A percentile compares a stretch with the other conserved stretches of the same genome.
phyloP scores from a whole-genome alignment of 2,113 vertebrate species.

The Kobus ellipsiprymnus region DNA sequence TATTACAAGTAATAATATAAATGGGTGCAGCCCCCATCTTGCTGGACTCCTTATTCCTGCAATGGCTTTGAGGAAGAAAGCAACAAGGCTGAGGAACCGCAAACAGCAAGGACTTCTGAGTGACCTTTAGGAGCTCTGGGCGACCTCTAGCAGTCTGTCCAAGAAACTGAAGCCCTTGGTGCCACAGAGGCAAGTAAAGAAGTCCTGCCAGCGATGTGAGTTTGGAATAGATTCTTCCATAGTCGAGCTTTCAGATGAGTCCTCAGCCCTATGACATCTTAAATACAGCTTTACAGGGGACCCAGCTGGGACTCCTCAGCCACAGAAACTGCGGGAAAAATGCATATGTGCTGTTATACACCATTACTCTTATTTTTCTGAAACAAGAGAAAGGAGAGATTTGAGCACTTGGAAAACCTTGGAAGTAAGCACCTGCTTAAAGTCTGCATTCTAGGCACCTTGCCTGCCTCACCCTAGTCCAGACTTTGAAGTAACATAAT shows the following conservation, averaged over 20 bases:
- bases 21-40: rapidly evolving
- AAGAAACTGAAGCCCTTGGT: not conserved
- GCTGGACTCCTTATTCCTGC: not conserved
- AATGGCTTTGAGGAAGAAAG: not conserved
- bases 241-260: not conserved
- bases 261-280: not conserved
- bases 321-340: rapidly evolving
- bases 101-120: not conserved
- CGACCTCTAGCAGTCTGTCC: too few relatives aligned
- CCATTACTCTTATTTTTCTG: not conserved
- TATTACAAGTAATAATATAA: not conserved
- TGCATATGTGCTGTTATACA: not conserved
- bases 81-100: not conserved
- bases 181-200: not conserved
- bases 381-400: not conserved
- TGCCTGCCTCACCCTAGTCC: too few relatives aligned
- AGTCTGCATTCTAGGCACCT: too few relatives aligned
- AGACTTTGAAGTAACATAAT: not conserved
- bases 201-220: not conserved
- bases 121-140: not conserved
- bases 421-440: rapidly evolving
- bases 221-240: not conserved
- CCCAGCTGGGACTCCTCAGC: not conserved
- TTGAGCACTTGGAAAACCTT: rapidly evolving
- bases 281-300: not conserved